Base-by-base conservation (phyloP, 2,888 invertebrate genomes). In the Lepidonotus clava region DNA sequence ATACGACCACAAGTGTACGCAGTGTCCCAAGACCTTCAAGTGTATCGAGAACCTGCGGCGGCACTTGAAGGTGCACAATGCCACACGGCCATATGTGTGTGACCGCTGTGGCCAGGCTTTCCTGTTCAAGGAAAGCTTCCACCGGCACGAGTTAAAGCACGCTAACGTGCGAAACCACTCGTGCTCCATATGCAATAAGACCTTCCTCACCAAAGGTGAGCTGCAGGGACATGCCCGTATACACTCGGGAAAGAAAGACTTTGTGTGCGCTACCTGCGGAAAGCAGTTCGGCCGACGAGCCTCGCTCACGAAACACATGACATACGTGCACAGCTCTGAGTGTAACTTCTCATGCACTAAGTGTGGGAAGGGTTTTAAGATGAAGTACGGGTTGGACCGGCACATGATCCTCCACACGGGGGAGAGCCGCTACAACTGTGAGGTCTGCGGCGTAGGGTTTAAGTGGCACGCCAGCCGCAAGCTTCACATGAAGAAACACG, bases 401-500 rank as follows among this genome's bases (percentile, higher is more conserved):
- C 80, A 80, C 51, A 80, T 80, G 80, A 6, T 41, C 32, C 41
- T 46, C 1, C 80, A 80, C 28, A 80, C 80, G 14, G 80, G 80
- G 11, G 51, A 80, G 51, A 51, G 46, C 28, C 1, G 46, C 18
- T 80, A 80, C 28, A 80, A 41, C 24, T 80, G 80, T 28, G 80
- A 80, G 11, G 51, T 80, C 11, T 80, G 80, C 32, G 80, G 80
- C n/a, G 24, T 14, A 21, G 80, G 80, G 32, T 80, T 80, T 28
- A 80, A 80, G 51, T 80, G 80, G 80, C 51, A 80, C n/a, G 51
- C 80, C 80, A 80, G 80, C 24, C 1, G 80, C 4, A 80, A 80
- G 28, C 51, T 80, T 6, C 80, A 80, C 51, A 80, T 80, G 80
- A 80, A 80, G 80, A 80, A 80, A 28, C 80, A 80, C 71, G 46